Evolutionary conservation across 64 coral and sea anemone species (phyloP), one percentile per base, ranked within the genome.

Genomic region (Pocillopora damicornis): DNA sequence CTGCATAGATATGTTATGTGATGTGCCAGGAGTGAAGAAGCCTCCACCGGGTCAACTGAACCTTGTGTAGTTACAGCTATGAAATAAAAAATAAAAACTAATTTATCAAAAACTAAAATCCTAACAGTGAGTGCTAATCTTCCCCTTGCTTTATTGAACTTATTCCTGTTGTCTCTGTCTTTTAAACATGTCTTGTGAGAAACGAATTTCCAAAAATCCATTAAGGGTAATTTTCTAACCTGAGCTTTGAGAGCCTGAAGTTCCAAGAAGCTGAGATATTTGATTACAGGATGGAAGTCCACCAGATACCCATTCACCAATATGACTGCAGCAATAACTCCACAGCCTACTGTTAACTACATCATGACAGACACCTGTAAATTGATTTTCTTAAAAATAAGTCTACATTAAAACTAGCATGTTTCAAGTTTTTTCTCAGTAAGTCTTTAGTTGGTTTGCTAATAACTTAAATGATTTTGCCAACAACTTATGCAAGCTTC

Each of bases 351-450:
- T 75, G 69, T 93, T 94, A 15, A 88, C 26, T 66, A 36, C 61
- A 79, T 99, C 97, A 77, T 91, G 90, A 59, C 93, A 99, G 25
- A 94, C 81, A 66, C 93, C 97, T 99, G 15, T 11, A 63, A 69
- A 51, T 51, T 51, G 42, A 51, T 51, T 0, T 51, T 51, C 7
- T 51, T 51, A 7, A 30, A 30, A 30, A 30, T 30, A 30, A 51
- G 42, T 51, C 42, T 51, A 51, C 42, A 51, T 51, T 51, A 51
- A 2, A 51, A 51, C 42, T 51, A 51, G 42, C 7, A 51, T 51
- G 3, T 51, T 51, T 51, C 42, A 51, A 51, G 42, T 51, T 51
- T 51, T 51, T 2, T 2, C 7, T 51, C 3, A 1, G 42, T 51
- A 51, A 51, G 42, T 7, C 7, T 51, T 51, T 51, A 7, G 42